Percentiles rank a stretch among this genome's conserved stretches.
These are phyloP conservation scores for Python bivittatus DNA, from an alignment of 2,113 vertebrate species.

Conservation along the genomic window DNA sequence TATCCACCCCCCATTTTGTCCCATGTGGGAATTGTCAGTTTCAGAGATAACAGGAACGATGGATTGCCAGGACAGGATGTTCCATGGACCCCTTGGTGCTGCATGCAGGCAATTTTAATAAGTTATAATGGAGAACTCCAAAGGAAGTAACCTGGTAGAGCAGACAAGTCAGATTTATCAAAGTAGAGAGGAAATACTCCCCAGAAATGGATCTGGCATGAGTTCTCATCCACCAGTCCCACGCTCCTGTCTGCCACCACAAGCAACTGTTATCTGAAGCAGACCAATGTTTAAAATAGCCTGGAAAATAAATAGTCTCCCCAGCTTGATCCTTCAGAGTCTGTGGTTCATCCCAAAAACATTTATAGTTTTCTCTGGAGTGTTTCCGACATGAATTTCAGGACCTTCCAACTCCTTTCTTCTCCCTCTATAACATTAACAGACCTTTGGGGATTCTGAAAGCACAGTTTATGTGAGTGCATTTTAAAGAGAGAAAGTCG, in stretches of 20 bases:
- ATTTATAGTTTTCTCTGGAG: constrained; percentile 75
- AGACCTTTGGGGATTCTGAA: constrained; percentile 64
- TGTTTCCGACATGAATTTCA: constrained; percentile 72
- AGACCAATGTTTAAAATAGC: constrained; percentile 77
- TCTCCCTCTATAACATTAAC: constrained; percentile 68
- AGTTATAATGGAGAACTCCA: constrained; percentile 70
- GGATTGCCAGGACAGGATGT: constrained; percentile 74
- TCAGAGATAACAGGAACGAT: constrained; percentile 70
- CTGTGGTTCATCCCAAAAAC: constrained; percentile 74
- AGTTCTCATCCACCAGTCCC: constrained; percentile 73
- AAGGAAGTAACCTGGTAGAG: constrained; percentile 75
- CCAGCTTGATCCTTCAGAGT: constrained; percentile 65
- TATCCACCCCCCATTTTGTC: constrained; percentile 61
- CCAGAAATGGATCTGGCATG: constrained; percentile 76
- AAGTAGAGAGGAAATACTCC: constrained; percentile 75
- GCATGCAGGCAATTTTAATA: constrained; percentile 74
- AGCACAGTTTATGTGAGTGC: constrained; percentile 56
- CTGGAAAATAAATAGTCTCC: constrained; percentile 75
- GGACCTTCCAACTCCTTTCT: constrained; percentile 67
- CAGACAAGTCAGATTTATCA: constrained; percentile 74
- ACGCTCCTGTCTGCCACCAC: constrained; percentile 76
- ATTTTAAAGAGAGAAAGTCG: constrained; percentile 49
- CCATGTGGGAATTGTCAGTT: constrained; percentile 73
- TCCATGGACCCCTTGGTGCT: constrained; percentile 64
- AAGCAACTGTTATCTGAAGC: constrained; percentile 77